Conservation (phyloP, 2,113 vertebrate species). For the Syngnathoides biaculeatus region DNA sequence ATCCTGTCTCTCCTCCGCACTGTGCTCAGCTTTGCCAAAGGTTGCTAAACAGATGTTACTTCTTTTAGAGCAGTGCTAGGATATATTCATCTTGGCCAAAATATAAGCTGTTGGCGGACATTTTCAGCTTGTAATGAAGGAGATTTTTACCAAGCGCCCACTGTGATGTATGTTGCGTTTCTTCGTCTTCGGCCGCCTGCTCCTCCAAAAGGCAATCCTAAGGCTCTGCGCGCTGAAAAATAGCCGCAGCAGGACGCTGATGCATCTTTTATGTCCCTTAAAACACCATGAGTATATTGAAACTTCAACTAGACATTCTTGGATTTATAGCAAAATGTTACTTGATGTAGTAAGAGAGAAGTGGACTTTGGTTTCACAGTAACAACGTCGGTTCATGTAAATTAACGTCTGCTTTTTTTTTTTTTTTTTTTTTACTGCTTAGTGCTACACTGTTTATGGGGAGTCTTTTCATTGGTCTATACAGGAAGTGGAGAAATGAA, state of each 20-base stretch:
- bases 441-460: constrained; percentile 6
- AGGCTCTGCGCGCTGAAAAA: constrained; percentile 28
- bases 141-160: constrained; percentile 35
- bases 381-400: constrained; percentile 13
- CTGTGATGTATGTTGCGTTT: constrained; percentile 40
- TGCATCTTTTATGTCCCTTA: constrained; percentile 35
- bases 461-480: constrained; percentile 32
- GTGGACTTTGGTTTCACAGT: constrained; percentile 31
- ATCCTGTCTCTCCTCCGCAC: neutral
- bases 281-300: constrained; percentile 41
- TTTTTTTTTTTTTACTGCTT: constrained; percentile 1
- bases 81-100: constrained; percentile 20
- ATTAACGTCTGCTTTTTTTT: neutral
- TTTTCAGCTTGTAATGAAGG: constrained; percentile 28
- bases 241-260: constrained; percentile 13
- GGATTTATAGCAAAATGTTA: constrained; percentile 34
- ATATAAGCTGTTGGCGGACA: constrained; percentile 29
- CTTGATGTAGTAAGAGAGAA: constrained; percentile 25
- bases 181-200: constrained; percentile 33
- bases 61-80: constrained; percentile 18
- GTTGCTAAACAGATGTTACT: constrained; percentile 20
- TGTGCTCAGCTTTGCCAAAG: neutral
- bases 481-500: constrained; percentile 29
- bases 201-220: constrained; percentile 1
- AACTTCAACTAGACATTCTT: constrained; percentile 18